Conservation (phyloP, 2,113 vertebrate species). For the Rhinopomastus cyanomelas region DNA sequence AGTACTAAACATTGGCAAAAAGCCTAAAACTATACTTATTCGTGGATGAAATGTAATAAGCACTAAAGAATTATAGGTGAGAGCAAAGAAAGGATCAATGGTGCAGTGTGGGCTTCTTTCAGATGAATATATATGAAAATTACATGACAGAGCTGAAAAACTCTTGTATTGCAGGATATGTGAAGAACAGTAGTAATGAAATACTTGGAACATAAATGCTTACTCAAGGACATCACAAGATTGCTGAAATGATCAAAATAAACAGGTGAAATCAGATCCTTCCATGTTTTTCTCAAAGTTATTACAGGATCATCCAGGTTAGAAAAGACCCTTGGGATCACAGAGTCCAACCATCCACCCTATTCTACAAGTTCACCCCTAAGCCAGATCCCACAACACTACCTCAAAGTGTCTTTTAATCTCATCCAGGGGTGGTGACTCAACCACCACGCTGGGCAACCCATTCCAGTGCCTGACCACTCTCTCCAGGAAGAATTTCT, state of each 20-base stretch:
- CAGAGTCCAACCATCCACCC: too few relatives aligned
- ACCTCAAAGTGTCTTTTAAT: too few relatives aligned
- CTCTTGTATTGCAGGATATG: background rate
- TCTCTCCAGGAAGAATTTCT: too few relatives aligned
- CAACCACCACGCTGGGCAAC: too few relatives aligned
- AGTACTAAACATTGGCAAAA: constrained; percentile 35
- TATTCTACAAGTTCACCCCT: too few relatives aligned
- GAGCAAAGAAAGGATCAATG: background rate
- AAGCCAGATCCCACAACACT: too few relatives aligned
- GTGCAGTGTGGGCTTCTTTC: background rate
- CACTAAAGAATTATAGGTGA: background rate
- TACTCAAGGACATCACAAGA: background rate
- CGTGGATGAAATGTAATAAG: constrained; percentile 40
- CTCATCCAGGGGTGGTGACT: too few relatives aligned
- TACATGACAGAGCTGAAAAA: background rate
- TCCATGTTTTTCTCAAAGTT: background rate
- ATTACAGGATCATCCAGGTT: too few relatives aligned
- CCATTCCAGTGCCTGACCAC: too few relatives aligned
- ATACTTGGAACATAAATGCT: constrained; percentile 5
- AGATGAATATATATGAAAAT: constrained; percentile 4
- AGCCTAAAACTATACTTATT: constrained; percentile 26
- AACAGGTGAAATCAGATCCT: background rate
- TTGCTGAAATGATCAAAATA: constrained; percentile 29
- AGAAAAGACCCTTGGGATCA: too few relatives aligned
- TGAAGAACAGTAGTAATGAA: constrained; percentile 22